Conservation (phyloP, 1,140 invertebrate genomes). For the Lucilia sericata region DNA sequence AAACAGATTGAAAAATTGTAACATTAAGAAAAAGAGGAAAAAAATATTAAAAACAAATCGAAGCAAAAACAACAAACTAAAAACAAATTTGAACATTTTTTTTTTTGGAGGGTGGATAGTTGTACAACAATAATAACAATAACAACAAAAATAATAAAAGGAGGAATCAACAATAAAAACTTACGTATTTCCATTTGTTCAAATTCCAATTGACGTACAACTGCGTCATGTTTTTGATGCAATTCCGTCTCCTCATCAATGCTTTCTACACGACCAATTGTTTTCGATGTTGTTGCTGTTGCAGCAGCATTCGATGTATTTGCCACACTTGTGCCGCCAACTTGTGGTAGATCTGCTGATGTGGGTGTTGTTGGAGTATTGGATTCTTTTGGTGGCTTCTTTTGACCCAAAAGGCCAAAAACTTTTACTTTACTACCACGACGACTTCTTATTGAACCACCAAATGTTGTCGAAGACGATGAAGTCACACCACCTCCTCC, state of each 20-base stretch:
- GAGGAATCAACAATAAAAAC: slow-evolving; percentile 30
- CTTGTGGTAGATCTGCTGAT: slow-evolving; percentile 44
- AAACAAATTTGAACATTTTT: not conserved
- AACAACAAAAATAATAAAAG: slow-evolving; percentile 15
- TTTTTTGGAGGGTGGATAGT: not conserved
- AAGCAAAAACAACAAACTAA: slow-evolving; percentile 18
- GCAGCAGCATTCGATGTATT: slow-evolving; percentile 37
- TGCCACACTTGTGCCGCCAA: slow-evolving; percentile 50
- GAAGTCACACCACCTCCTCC: not conserved
- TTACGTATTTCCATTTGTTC: slow-evolving; percentile 67
- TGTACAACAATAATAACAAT: slow-evolving; percentile 13
- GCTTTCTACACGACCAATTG: slow-evolving; percentile 34
- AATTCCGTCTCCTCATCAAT: slow-evolving; percentile 43
- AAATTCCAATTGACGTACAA: slow-evolving; percentile 59
- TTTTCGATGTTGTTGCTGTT: slow-evolving; percentile 18
- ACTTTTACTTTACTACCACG: slow-evolving; percentile 54
- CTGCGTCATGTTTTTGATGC: slow-evolving; percentile 45
- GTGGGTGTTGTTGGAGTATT: slow-evolving; percentile 51
- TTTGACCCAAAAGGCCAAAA: slow-evolving; percentile 59
- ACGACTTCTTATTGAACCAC: slow-evolving; percentile 49
- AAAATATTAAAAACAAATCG: not conserved
- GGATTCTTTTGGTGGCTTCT: slow-evolving; percentile 55
- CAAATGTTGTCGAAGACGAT: slow-evolving; percentile 24
- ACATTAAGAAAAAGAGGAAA: not conserved
- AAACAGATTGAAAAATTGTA: slow-evolving; percentile 3